Conservation (phyloP, 1,140 invertebrate genomes). For the Charaxes varanes region DNA sequence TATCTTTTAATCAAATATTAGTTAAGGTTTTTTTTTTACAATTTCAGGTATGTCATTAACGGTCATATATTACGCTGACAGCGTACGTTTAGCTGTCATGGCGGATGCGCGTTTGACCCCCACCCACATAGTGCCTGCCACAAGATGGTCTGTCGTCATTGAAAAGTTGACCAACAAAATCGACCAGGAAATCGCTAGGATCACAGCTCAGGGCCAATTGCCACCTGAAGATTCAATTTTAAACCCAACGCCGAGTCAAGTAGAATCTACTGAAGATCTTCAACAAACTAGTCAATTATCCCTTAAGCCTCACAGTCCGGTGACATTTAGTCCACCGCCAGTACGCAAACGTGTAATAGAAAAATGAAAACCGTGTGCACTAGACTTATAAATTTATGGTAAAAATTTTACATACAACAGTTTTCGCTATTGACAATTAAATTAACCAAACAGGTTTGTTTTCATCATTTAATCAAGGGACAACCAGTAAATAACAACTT, state of each 20-base stretch:
- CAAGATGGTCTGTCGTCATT: constrained; percentile 49
- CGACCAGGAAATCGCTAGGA: constrained; percentile 46
- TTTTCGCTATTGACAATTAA: too few species aligned
- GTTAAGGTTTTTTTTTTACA: constrained; percentile 6
- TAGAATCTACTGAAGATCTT: not conserved
- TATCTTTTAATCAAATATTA: not conserved
- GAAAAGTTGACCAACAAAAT: constrained; percentile 47
- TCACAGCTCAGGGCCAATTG: constrained; percentile 9
- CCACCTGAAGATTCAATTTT: constrained; percentile 5
- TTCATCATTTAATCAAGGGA: too few species aligned
- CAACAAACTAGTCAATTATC: not conserved
- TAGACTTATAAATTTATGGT: too few species aligned
- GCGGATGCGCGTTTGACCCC: constrained; percentile 82
- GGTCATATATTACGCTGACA: constrained; percentile 81
- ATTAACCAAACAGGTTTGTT: too few species aligned
- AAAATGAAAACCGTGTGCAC: too few species aligned
- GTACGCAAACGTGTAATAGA: constrained; percentile 11
- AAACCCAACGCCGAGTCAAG: not conserved
- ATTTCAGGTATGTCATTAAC: constrained; percentile 83
- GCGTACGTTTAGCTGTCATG: constrained; percentile 83
- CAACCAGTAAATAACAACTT: too few species aligned
- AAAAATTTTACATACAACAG: too few species aligned
- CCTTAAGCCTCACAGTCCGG: constrained; percentile 10
- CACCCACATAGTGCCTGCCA: constrained; percentile 52
- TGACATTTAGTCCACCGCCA: constrained; percentile 19